Conservation (phyloP, 2,797 vertebrate genomes). For the Rhynchotus rufescens region DNA sequence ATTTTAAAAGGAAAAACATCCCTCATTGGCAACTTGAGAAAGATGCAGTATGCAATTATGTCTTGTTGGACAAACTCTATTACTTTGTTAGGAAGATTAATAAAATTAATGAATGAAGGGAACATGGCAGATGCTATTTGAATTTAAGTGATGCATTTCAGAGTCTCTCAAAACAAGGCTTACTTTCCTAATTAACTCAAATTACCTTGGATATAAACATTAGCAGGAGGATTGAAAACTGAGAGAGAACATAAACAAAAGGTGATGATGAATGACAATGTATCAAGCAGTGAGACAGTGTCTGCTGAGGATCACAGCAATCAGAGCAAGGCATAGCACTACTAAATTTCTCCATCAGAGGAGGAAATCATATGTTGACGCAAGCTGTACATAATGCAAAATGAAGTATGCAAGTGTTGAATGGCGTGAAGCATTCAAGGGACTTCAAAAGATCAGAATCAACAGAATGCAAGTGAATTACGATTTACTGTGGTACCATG, state of each 20-base stretch:
- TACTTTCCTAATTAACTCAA: neutral
- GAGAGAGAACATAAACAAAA: slow-evolving; percentile 28
- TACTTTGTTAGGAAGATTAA: neutral
- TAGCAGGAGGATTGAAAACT: slow-evolving; percentile 17
- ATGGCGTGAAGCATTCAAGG: neutral
- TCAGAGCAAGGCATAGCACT: neutral
- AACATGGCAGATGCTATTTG: neutral
- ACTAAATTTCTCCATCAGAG: neutral
- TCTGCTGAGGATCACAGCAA: neutral
- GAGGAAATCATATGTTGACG: neutral
- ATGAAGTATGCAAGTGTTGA: neutral
- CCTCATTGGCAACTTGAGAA: neutral
- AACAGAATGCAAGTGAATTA: neutral
- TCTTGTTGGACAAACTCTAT: neutral
- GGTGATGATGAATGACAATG: slow-evolving; percentile 1
- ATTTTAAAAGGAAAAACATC: neutral
- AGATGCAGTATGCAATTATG: neutral
- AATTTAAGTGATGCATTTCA: neutral
- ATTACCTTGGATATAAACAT: neutral
- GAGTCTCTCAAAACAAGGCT: neutral
- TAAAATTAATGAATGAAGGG: slow-evolving; percentile 17
- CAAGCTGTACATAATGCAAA: slow-evolving; percentile 22
- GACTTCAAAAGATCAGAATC: neutral
- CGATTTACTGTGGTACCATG: neutral
- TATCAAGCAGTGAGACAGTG: neutral